These are phyloP conservation scores for Poeciliopsis turneri DNA, from an alignment of 2,797 vertebrate species.

Conservation along the genomic window DNA sequence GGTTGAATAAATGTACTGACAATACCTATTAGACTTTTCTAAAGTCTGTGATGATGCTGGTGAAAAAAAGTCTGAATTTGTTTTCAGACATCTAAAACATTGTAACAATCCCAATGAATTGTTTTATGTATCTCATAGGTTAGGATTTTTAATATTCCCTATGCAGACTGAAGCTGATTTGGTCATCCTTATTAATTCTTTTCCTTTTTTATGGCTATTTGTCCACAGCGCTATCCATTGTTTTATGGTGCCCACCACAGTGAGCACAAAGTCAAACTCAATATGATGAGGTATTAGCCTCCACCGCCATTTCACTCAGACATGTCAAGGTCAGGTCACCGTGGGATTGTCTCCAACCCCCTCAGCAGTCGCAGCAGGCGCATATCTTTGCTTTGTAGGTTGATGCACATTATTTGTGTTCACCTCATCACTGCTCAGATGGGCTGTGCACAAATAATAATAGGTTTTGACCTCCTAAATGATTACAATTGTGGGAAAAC, in stretches of 20 bases:
- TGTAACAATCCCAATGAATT: neutral
- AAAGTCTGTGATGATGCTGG: neutral
- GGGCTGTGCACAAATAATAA: constrained; percentile 72
- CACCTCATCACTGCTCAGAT: constrained; percentile 78
- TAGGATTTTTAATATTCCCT: neutral
- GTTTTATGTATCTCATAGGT: neutral
- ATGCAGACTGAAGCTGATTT: neutral
- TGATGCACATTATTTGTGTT: constrained; percentile 77
- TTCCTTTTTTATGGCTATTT: constrained; percentile 74
- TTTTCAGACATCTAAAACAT: neutral
- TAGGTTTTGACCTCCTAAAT: constrained; percentile 79
- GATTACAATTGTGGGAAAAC: constrained; percentile 70
- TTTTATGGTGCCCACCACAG: constrained; percentile 73
- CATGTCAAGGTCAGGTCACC: constrained; percentile 82
- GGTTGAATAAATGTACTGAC: neutral
- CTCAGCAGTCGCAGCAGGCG: constrained; percentile 52
- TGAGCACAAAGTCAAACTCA: constrained; percentile 79
- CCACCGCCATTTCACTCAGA: constrained; percentile 74
- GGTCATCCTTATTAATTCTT: constrained; percentile 54
- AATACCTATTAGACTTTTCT: neutral
- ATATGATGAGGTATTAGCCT: constrained; percentile 83
- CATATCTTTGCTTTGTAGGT: constrained; percentile 64
- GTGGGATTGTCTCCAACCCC: constrained; percentile 70
- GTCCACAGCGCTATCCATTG: constrained; percentile 78
- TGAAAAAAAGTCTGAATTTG: neutral